phyloP scores from a whole-genome alignment of 2,113 vertebrate genomes.

The Mandrillus leucophaeus region DNA sequence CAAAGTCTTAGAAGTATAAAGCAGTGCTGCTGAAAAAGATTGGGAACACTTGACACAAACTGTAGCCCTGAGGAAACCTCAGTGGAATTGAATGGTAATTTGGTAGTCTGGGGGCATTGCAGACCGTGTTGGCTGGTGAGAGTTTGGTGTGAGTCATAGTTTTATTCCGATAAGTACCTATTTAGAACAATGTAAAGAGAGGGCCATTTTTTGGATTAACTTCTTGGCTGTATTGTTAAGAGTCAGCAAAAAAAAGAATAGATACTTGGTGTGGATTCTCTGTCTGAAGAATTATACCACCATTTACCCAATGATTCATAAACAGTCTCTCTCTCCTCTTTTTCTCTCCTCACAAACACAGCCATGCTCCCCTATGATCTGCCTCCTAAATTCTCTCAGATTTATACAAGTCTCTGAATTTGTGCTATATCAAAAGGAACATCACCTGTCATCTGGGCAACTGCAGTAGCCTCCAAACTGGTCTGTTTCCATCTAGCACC shows the following conservation, averaged over 20 bases:
- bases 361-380: neutral
- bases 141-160: neutral
- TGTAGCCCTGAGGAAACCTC: neutral
- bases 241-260: neutral
- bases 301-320: neutral
- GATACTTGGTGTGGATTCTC: neutral
- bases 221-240: neutral
- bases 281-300: neutral
- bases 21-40: neutral
- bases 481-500: neutral
- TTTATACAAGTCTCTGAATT: neutral
- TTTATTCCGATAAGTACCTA: neutral
- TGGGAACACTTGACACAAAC: neutral
- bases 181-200: neutral
- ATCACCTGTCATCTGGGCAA: neutral
- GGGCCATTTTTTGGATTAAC: neutral
- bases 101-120: neutral
- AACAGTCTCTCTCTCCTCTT: neutral
- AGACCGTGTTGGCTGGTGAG: neutral
- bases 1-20: neutral
- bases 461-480: neutral
- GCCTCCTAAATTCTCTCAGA: neutral
- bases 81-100: neutral
- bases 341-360: neutral
- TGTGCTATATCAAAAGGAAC: neutral